These are phyloP conservation scores for Himalopsyche kuldschensis DNA, from an alignment of 2,888 invertebrate genomes.

Conservation along the genomic window DNA sequence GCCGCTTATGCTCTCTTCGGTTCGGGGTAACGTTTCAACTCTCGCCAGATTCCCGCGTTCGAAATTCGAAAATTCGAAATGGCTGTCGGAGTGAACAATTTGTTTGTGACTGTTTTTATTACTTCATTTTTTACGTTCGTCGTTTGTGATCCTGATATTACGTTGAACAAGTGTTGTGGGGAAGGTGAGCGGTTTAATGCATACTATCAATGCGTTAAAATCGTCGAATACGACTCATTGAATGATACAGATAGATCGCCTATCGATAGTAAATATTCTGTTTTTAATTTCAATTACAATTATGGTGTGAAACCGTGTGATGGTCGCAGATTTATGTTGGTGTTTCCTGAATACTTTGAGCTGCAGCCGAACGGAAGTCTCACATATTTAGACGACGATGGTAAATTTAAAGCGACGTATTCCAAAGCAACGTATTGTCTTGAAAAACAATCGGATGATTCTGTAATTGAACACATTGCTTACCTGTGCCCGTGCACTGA, in stretches of 20 bases:
- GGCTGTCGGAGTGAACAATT: background rate
- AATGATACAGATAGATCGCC: background rate
- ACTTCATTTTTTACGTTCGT: background rate
- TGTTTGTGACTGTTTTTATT: background rate
- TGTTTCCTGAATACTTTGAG: slow-evolving; percentile 6
- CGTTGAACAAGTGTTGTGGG: slow-evolving; percentile 33
- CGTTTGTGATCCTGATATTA: background rate
- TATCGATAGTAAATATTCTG: slow-evolving; percentile 14
- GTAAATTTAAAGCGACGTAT: slow-evolving; percentile 1
- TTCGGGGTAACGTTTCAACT: background rate
- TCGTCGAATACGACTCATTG: background rate
- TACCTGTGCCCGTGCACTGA: slow-evolving; percentile 31
- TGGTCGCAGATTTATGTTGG: background rate
- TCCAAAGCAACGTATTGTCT: slow-evolving; percentile 22
- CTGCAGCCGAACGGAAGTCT: slow-evolving; percentile 19
- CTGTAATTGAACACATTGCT: slow-evolving; percentile 1
- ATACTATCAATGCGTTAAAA: slow-evolving; percentile 11
- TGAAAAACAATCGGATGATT: slow-evolving; percentile 14
- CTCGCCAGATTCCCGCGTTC: background rate
- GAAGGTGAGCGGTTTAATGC: slow-evolving; percentile 17
- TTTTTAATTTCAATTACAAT: slow-evolving; percentile 14
- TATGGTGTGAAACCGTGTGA: slow-evolving; percentile 18
- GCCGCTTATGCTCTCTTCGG: background rate
- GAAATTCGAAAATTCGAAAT: background rate
- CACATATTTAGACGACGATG: slow-evolving; percentile 4